phyloP scores from a whole-genome alignment of 2,797 vertebrate genomes.

The Parotocinclus haroldoi region DNA sequence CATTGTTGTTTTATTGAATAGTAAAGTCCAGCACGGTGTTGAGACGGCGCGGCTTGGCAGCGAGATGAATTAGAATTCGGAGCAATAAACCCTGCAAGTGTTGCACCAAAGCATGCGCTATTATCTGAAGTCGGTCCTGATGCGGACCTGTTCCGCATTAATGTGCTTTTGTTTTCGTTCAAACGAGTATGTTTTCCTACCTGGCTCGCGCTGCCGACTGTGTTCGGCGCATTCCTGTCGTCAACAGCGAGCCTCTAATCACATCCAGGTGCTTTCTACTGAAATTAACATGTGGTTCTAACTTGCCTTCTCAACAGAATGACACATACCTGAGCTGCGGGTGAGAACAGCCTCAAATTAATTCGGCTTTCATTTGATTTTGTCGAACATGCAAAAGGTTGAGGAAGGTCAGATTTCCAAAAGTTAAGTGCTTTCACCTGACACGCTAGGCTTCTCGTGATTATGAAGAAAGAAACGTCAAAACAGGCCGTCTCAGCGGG shows the following conservation, averaged over 20 bases:
- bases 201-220: slow-evolving; percentile 41
- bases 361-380: slow-evolving; percentile 56
- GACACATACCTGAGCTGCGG: slow-evolving; percentile 75
- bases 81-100: slow-evolving; percentile 42
- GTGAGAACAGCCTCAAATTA: slow-evolving; percentile 67
- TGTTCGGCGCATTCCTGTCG: slow-evolving; percentile 58
- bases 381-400: slow-evolving; percentile 58
- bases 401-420: slow-evolving; percentile 53
- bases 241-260: slow-evolving; percentile 67
- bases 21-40: slow-evolving; percentile 44
- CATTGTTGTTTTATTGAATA: slow-evolving; percentile 56
- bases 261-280: slow-evolving; percentile 70
- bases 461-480: slow-evolving; percentile 11
- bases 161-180: slow-evolving; percentile 45
- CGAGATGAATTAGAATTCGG: slow-evolving; percentile 40
- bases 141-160: slow-evolving; percentile 50
- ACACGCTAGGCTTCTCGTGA: slow-evolving; percentile 55
- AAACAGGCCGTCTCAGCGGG: neutral
- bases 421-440: slow-evolving; percentile 65
- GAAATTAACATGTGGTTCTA: slow-evolving; percentile 80
- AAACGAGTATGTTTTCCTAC: slow-evolving; percentile 51
- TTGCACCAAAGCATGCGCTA: slow-evolving; percentile 34
- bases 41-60: slow-evolving; percentile 42
- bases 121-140: slow-evolving; percentile 49
- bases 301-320: slow-evolving; percentile 68